Base-by-base conservation (phyloP, 2,888 invertebrate species). In the Drosophila antonietae region DNA sequence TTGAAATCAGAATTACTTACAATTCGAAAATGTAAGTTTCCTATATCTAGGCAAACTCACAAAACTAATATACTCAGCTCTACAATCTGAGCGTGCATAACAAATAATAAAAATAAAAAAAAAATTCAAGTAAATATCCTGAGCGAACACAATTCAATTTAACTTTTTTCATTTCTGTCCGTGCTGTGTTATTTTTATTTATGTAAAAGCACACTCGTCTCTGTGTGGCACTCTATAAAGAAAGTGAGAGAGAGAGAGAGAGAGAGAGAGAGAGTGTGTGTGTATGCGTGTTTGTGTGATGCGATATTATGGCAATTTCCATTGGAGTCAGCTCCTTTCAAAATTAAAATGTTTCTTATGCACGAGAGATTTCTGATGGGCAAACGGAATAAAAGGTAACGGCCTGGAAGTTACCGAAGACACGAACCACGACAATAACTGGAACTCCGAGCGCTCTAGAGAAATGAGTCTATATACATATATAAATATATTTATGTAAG, bases 331-430 rank as follows among this genome's bases (percentile, higher is more conserved):
- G 76, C 78, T 78, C 82, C 81, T 83, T 85, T 90, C 83, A 83
- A 90, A 90, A 89, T 90, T 90, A 88, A 90, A 89, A 90, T 88
- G 90, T 83, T 89, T 88, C 89, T 81, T 85, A 88, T 89, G 88
- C 89, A 89, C 90, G 88, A 89, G 77, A 88, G 83, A 88, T 76
- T 85, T 80, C 80, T 87, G 83, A 82, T 81, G 83, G 79, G 71
- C 75, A 83, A 74, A 71, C 73, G 81, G 87, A 83, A 83, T 87
- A 75, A 86, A 86, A 85, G 80, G 80, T 78, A 89, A 85, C 86
- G 78, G 89, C 78, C 88, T 85, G 88, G 88, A 88, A 89, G 83
- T 85, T 84, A 78, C 80, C 68, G 57, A 75, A 73, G 46, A 58
- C 73, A 83, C 68, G 59, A 59, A 69, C 51, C 61, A 74, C 68